Conservation (phyloP, 2,113 vertebrate species). For the Sigmodon hispidus region DNA sequence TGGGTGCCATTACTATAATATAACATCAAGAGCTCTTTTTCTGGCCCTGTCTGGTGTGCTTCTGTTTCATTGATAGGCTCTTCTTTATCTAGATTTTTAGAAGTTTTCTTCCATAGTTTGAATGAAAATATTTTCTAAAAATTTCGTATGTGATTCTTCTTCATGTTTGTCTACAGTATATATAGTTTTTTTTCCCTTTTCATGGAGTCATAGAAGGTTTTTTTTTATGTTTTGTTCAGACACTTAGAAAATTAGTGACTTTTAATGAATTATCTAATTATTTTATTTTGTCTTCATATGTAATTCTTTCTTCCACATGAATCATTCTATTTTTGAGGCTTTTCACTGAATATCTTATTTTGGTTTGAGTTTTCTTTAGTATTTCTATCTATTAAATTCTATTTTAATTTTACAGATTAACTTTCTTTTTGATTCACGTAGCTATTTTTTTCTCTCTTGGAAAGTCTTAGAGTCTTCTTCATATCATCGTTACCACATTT, state of each 20-base stretch:
- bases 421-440: neutral
- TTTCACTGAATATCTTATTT: neutral
- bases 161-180: neutral
- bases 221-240: neutral
- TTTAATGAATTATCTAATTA: neutral
- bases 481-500: neutral
- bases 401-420: neutral
- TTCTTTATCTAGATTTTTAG: neutral
- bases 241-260: neutral
- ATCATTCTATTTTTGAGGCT: neutral
- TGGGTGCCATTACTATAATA: neutral
- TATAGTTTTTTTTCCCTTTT: neutral
- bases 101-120: neutral
- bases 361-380: neutral
- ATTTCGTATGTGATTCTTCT: neutral
- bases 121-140: neutral
- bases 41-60: neutral
- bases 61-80: neutral
- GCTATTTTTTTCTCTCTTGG: neutral
- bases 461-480: neutral
- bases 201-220: neutral
- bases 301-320: neutral
- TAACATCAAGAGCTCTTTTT: neutral
- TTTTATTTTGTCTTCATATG: neutral
- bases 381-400: neutral